Evolutionary conservation across 2,113 vertebrate genomes (phyloP).

Genomic region (Chroicocephalus ridibundus): DNA sequence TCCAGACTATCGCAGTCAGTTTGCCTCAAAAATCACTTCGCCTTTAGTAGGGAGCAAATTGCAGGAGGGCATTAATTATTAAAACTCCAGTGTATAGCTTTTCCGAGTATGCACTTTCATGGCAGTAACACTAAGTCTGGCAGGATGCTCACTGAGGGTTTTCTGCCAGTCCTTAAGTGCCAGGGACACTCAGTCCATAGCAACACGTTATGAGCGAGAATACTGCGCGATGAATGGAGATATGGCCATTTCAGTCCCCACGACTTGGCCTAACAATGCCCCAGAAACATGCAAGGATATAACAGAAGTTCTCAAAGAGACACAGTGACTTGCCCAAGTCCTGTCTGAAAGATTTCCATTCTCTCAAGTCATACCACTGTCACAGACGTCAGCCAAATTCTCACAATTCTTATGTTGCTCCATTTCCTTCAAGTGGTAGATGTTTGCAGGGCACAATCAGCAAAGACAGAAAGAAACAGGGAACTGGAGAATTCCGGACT

Average conservation of each 20-base stretch:
- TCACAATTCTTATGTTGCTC: not conserved
- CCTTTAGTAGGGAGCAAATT: not conserved
- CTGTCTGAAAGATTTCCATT: not conserved
- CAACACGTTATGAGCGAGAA: not conserved
- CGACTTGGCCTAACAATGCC: not conserved
- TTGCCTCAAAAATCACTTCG: not conserved
- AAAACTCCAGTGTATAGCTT: not conserved
- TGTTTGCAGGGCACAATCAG: rapidly evolving
- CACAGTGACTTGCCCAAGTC: not conserved
- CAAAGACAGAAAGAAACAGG: not conserved
- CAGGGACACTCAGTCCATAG: not conserved
- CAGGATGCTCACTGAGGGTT: not conserved
- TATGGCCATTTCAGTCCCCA: not conserved
- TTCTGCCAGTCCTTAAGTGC: not conserved
- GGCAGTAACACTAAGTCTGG: not conserved
- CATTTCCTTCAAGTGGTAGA: not conserved
- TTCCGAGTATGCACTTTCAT: not conserved
- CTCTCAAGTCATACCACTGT: not conserved
- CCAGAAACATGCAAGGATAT: not conserved
- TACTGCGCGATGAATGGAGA: not conserved
- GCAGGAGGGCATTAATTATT: not conserved
- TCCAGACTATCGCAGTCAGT: not conserved
- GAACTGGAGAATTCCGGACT: not conserved
- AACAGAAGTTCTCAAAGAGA: not conserved
- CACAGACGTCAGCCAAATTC: not conserved